Conservation (phyloP, 2,113 vertebrate species). For the Gavialis gangeticus region DNA sequence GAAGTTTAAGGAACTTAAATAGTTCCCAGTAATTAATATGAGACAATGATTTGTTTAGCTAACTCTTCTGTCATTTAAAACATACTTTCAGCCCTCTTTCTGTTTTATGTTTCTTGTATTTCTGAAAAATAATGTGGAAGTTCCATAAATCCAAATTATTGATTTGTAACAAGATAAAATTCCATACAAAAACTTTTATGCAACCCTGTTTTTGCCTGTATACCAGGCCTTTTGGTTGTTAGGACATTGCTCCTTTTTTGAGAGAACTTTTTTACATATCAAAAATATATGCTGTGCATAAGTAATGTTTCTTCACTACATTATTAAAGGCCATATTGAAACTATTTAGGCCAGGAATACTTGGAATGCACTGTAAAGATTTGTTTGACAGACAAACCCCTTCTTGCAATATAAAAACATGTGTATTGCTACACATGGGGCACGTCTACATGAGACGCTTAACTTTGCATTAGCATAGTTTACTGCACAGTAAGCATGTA, state of each 20-base stretch:
- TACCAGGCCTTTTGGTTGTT: neutral
- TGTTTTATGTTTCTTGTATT: neutral
- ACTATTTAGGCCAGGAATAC: neutral
- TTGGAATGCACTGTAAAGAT: neutral
- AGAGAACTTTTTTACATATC: neutral
- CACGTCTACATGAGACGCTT: no score
- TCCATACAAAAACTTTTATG: neutral
- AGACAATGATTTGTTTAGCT: slow-evolving; percentile 37
- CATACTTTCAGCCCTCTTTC: neutral
- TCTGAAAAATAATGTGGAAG: neutral
- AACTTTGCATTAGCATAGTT: no score
- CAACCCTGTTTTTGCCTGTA: neutral
- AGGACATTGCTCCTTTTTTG: neutral
- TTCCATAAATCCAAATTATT: neutral
- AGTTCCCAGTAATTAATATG: slow-evolving; percentile 2
- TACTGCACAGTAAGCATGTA: no score
- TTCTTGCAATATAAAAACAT: neutral
- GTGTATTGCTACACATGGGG: neutral
- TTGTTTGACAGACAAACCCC: neutral
- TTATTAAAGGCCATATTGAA: neutral
- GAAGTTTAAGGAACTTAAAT: slow-evolving; percentile 26
- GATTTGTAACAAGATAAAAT: neutral
- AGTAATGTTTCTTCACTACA: neutral
- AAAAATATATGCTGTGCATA: neutral
- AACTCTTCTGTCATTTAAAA: slow-evolving; percentile 25